A percentile compares a stretch with the other conserved stretches of the same genome.
These are phyloP conservation scores for Terrapene triunguis DNA, from an alignment of 2,113 vertebrate species.

Conservation along the genomic window DNA sequence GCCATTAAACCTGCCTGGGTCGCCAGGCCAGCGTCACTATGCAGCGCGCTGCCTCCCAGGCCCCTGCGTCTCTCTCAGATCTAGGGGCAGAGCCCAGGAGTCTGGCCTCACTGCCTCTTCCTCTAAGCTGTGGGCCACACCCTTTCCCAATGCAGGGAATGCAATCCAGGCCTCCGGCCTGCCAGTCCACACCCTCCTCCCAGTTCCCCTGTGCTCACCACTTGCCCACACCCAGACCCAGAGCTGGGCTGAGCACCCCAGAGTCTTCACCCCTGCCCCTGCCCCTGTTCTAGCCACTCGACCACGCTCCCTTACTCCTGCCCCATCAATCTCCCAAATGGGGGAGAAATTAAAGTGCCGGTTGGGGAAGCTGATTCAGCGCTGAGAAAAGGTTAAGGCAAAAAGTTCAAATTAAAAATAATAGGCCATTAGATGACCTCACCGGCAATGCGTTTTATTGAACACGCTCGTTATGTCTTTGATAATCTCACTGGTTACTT, in stretches of 20 bases:
- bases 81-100: background rate
- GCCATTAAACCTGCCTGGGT: background rate
- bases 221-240: background rate
- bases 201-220: background rate
- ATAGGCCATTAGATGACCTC: slow-evolving; percentile 67
- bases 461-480: background rate
- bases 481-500: background rate
- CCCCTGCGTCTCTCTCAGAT: background rate
- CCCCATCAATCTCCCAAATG: slow-evolving; percentile 26
- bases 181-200: background rate
- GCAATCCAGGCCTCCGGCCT: fast-evolving
- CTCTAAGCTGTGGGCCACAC: background rate
- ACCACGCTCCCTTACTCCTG: background rate
- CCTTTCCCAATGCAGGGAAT: fast-evolving
- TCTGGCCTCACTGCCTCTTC: background rate
- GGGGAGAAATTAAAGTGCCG: slow-evolving; percentile 35
- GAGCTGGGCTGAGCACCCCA: background rate
- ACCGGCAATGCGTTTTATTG: slow-evolving; percentile 58
- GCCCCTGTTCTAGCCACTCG: fast-evolving
- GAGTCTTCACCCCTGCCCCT: background rate
- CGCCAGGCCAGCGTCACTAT: background rate
- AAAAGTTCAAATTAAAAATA: slow-evolving; percentile 71
- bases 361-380: slow-evolving; percentile 54
- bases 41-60: background rate
- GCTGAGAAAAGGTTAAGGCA: slow-evolving; percentile 67